phyloP scores from a whole-genome alignment of 2,113 vertebrate genomes.

The Propithecus coquereli region DNA sequence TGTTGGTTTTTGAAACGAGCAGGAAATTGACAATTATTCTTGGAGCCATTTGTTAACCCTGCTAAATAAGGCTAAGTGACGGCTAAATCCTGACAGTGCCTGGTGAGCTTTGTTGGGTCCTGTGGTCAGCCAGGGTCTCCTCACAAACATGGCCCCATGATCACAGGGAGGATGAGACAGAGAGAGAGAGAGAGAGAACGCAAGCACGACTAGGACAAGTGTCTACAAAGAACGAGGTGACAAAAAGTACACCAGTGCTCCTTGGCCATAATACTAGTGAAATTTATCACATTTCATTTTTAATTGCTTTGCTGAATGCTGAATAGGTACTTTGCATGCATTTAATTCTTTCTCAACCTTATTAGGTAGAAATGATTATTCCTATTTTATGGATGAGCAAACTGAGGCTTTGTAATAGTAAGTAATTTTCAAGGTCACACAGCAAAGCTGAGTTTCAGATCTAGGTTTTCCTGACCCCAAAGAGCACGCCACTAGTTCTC shows the following conservation, averaged over 20 bases:
- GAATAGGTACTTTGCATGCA: background rate
- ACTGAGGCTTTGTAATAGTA: background rate
- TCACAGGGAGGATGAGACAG: background rate
- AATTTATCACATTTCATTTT: background rate
- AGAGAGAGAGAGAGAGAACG: background rate
- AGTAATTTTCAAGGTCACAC: background rate
- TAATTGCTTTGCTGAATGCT: background rate
- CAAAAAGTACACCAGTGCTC: background rate
- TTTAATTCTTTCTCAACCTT: background rate
- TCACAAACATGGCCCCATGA: background rate
- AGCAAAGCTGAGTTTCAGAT: background rate
- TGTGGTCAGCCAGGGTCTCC: background rate
- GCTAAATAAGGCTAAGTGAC: background rate
- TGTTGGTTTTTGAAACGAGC: background rate
- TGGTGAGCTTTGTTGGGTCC: background rate
- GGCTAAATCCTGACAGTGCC: background rate
- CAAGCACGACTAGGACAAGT: rapidly evolving
- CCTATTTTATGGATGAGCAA: background rate
- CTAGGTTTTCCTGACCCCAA: background rate
- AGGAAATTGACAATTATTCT: background rate
- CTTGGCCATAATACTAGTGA: too few relatives aligned
- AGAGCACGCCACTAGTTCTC: background rate
- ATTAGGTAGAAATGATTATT: background rate
- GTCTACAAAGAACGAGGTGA: background rate
- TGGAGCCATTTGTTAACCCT: background rate